Evolutionary conservation across 2,888 invertebrate genomes (phyloP).

Genomic region (Dicycla oo): DNA sequence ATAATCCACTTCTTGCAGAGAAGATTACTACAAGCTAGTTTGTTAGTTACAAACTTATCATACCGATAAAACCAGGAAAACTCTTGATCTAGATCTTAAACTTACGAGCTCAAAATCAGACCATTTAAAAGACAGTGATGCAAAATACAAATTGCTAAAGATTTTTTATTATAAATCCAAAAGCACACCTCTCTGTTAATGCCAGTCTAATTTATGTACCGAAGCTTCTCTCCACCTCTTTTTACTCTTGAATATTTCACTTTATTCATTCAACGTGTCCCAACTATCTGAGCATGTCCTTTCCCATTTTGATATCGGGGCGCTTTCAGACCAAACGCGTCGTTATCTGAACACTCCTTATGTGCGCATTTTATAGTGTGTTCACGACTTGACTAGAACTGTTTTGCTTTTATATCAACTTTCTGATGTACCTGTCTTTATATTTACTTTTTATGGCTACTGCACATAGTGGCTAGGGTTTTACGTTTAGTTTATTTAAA

Average conservation of each 20-base stretch:
- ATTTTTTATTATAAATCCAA: slow-evolving; percentile 26
- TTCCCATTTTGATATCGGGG: slow-evolving; percentile 39
- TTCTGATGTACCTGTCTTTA: slow-evolving; percentile 36
- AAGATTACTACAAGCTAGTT: no score
- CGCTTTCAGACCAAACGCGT: slow-evolving; percentile 26
- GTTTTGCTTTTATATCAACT: slow-evolving; percentile 39
- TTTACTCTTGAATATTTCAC: slow-evolving; percentile 31
- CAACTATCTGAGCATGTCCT: slow-evolving; percentile 41
- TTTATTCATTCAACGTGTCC: slow-evolving; percentile 35
- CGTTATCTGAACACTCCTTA: slow-evolving; percentile 44
- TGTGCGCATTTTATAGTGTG: slow-evolving; percentile 38
- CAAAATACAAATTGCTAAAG: slow-evolving; percentile 1
- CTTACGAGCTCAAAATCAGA: neutral
- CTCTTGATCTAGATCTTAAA: neutral
- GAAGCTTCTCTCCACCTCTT: neutral
- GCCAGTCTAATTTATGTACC: slow-evolving; percentile 34
- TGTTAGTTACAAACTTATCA: neutral
- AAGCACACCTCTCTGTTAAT: slow-evolving; percentile 26
- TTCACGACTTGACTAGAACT: slow-evolving; percentile 39
- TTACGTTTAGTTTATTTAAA: slow-evolving; percentile 2
- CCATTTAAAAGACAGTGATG: neutral
- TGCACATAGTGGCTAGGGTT: neutral
- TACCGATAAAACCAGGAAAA: neutral
- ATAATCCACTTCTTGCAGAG: neutral
- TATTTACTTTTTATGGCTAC: slow-evolving; percentile 28